Evolutionary conservation across 2,113 vertebrate species (phyloP).

Genomic region (Paedocypris sp.): DNA sequence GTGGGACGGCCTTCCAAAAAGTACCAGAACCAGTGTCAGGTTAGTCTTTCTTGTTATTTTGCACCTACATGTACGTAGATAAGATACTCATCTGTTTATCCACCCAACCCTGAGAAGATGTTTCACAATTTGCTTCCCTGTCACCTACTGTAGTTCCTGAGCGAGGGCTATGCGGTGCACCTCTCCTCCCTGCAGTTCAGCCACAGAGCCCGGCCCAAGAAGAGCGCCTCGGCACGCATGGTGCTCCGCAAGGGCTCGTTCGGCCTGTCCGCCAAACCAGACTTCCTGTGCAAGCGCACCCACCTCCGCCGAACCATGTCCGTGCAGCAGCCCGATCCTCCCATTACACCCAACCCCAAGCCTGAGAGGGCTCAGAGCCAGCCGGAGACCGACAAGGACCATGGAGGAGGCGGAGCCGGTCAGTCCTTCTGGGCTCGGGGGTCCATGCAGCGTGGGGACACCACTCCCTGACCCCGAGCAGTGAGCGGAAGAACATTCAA

Average conservation of each 20-base stretch:
- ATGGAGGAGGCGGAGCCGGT: conserved; percentile 57
- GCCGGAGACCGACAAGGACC: conserved; percentile 90
- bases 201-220: conserved; percentile 84
- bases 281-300: conserved; percentile 89
- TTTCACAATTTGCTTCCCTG: no score
- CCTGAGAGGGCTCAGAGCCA: conserved; percentile 96
- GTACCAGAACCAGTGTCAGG: conserved; percentile 93
- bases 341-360: conserved; percentile 73
- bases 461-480: conserved; percentile 56
- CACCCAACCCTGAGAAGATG: no score
- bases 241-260: conserved; percentile 91
- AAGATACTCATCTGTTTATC: no score
- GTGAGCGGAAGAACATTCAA: conserved; percentile 16
- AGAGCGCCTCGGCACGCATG: conserved; percentile 83
- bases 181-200: conserved; percentile 82
- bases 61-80: no score
- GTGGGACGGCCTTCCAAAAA: conserved; percentile 94
- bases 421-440: no score
- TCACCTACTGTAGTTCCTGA: conserved; percentile 74
- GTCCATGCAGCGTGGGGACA: conserved; percentile 82
- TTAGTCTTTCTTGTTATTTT: conserved; percentile 41
- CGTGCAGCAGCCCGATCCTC: conserved; percentile 89
- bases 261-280: conserved; percentile 83
- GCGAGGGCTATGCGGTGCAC: conserved; percentile 88
- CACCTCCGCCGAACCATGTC: conserved; percentile 93